Percentiles rank a stretch among this genome's conserved stretches.
phyloP scores from a whole-genome alignment of 2,797 vertebrate species.

The Arctocebus calabarensis region DNA sequence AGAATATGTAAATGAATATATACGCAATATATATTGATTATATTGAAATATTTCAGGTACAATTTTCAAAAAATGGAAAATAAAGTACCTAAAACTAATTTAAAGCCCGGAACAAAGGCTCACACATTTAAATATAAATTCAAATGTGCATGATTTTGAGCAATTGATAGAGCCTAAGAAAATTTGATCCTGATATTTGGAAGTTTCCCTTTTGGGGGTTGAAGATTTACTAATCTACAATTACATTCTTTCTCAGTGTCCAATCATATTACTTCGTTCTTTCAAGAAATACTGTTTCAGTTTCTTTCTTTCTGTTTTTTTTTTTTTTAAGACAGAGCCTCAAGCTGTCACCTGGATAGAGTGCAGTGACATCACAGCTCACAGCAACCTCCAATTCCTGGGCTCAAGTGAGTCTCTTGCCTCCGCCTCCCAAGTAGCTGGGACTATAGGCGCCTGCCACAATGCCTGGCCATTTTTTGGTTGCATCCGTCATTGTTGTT shows the following conservation, averaged over 20 bases:
- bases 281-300: neutral
- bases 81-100: neutral
- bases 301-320: too few species aligned
- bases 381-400: too few species aligned
- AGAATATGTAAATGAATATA: neutral
- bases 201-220: neutral
- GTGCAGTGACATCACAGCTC: too few species aligned
- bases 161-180: neutral
- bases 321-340: too few species aligned
- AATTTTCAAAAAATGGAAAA: neutral
- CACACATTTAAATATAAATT: neutral
- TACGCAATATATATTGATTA: neutral
- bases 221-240: slow-evolving; percentile 27
- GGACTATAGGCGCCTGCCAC: too few species aligned
- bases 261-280: neutral
- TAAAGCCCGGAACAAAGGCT: neutral
- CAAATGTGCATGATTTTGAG: slow-evolving; percentile 13
- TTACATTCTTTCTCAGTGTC: neutral
- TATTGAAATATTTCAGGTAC: neutral
- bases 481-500: too few species aligned
- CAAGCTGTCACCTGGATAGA: too few species aligned
- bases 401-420: too few species aligned
- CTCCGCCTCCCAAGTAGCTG: too few species aligned
- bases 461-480: too few species aligned
- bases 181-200: neutral